Percentiles rank a stretch among this genome's conserved stretches.
phyloP scores from a whole-genome alignment of 2,113 vertebrate species.

The Taurulus bubalis region DNA sequence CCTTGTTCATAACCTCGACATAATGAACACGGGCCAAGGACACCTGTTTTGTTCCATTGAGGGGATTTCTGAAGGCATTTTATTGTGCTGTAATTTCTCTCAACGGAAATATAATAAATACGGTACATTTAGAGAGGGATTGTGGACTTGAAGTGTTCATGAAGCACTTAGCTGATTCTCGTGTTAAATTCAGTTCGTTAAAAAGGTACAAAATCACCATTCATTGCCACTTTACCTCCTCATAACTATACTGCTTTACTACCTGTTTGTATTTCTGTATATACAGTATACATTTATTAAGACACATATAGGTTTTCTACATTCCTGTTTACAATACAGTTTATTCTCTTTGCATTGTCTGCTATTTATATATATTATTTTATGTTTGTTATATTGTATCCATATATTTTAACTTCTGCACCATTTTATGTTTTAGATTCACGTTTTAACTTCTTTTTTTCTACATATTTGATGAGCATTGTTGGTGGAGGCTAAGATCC shows the following conservation, averaged over 20 bases:
- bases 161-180: neutral
- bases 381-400: neutral
- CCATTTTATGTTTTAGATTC: neutral
- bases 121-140: neutral
- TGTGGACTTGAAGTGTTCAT: neutral
- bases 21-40: neutral
- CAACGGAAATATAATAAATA: neutral
- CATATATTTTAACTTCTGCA: neutral
- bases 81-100: neutral
- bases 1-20: constrained; percentile 2
- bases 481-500: neutral
- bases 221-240: neutral
- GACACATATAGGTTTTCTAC: neutral
- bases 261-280: neutral
- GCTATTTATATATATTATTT: no score
- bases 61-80: neutral
- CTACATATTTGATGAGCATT: neutral
- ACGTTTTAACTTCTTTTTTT: no score
- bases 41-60: neutral
- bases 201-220: neutral
- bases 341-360: neutral
- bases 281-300: neutral
- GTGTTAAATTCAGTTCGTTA: neutral
- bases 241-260: no score
- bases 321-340: neutral